Percentiles rank a stretch among this genome's conserved stretches.
Evolutionary conservation across 2,797 vertebrate species (phyloP).

Genomic region (Periophthalmus magnuspinnatus): DNA sequence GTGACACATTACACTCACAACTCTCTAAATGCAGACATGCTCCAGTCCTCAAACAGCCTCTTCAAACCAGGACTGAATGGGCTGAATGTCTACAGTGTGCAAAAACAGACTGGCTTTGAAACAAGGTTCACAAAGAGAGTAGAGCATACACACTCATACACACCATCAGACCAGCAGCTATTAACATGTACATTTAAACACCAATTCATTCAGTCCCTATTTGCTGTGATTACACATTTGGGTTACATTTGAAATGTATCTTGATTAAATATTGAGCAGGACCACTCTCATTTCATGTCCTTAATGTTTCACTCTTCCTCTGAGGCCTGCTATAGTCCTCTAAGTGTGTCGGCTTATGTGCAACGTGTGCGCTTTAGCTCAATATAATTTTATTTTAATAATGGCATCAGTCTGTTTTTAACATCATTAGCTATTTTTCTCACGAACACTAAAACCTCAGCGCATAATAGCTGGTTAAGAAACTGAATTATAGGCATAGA

Average conservation of each 20-base stretch:
- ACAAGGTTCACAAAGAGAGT: slow-evolving; percentile 32
- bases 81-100: slow-evolving; percentile 27
- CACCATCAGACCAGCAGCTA: slow-evolving; percentile 44
- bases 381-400: slow-evolving; percentile 51
- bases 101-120: slow-evolving; percentile 51
- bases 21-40: slow-evolving; percentile 18
- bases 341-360: slow-evolving; percentile 16
- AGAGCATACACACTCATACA: slow-evolving; percentile 16
- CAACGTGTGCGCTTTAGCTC: slow-evolving; percentile 15
- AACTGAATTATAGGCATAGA: slow-evolving; percentile 10
- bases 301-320: slow-evolving; percentile 73
- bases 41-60: slow-evolving; percentile 20
- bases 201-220: slow-evolving; percentile 65
- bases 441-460: slow-evolving; percentile 31
- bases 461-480: slow-evolving; percentile 20
- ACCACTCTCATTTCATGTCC: slow-evolving; percentile 67
- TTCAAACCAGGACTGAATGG: slow-evolving; percentile 18
- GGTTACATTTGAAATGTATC: slow-evolving; percentile 72
- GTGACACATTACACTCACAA: slow-evolving; percentile 10
- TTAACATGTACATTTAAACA: slow-evolving; percentile 63
- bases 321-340: slow-evolving; percentile 57
- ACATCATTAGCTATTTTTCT: slow-evolving; percentile 37
- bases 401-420: slow-evolving; percentile 31
- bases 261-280: slow-evolving; percentile 76
- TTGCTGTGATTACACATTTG: slow-evolving; percentile 72